Base-by-base conservation (phyloP, 2,797 vertebrate genomes). In the Periophthalmus magnuspinnatus region DNA sequence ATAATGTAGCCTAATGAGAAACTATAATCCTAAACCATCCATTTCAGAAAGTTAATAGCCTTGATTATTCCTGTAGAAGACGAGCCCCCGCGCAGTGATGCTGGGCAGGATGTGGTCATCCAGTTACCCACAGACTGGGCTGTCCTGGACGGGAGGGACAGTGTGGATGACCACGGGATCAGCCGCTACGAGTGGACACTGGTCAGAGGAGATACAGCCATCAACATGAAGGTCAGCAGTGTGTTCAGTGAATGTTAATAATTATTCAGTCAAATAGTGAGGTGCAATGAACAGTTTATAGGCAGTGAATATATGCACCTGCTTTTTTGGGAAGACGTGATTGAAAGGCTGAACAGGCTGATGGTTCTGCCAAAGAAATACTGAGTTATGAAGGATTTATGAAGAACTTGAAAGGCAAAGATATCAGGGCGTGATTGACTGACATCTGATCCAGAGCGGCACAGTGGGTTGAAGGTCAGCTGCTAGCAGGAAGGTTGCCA, bases 81-180 rank as follows among this genome's bases (percentile, higher is more conserved):
- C 0, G 92, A 95, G 71, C 96, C 95, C 62, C 98, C 98, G 0
- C 92, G 85, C 69, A 94, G 96, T 69, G 94, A 96, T 28, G 96
- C 97, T 0, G 97, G 98, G 2, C 93, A 94, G 78, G 96, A 99
- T 24, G 82, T 98, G 77, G 91, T 96, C 79, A 93, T 98, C 83
- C 95, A 95, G 87, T 93, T 97, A 17, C 98, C 98, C 59, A 94
- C 95, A 0, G 95, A 99, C 69, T 96, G 94, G 94, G 95, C 96
- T 4, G 88, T 96, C 50, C 86, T 99, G 84, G 97, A 99, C 2
- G 98, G 96, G 24, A 93, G 97, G 9, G 95, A 96, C 84, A 99
- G 97, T 58, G 92, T 94, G 10, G 98, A 98, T 70, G 98, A 99
- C 91, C 94, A 81, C 0, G 84, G 86, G 13, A 96, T 99, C 50